Evolutionary conservation across 30 jellyfish, hydroid and myxozoan species (phyloP), one percentile per base, ranked within the genome.

Genomic region (Turritopsis dohrnii): DNA sequence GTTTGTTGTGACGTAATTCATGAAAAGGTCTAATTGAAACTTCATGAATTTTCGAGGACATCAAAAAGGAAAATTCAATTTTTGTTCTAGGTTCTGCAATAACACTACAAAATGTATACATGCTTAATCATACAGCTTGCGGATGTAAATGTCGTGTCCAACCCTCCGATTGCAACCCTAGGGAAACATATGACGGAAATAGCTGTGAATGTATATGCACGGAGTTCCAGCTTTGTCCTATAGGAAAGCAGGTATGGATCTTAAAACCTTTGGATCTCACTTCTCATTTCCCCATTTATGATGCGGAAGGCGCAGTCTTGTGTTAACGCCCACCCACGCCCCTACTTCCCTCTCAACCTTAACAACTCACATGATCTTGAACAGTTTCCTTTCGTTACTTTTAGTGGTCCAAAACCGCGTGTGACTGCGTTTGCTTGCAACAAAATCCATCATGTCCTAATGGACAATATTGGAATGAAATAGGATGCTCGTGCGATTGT

Each of bases 181-280:
- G 16, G 60, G 93, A 89, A 79, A 83, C 89, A 1, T 84, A 89
- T 79, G 88, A 89, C 7, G 60, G 52, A 13, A 83, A 93, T 23
- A 86, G 72, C 53, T 89, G 96, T 76, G 84, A 77, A 65, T 89
- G 96, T 84, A 52, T n/a, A n/a, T n/a, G n/a, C n/a, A n/a, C n/a
- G 23, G 76, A 54, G 41, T 73, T n/a, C 41, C 92, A 66, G 25
- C 52, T 83, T 1, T 89, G 96, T 73, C 87, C 96, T 20, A 30
- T 79, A 28, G 89, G 84, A 24, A 83, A 65, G 54, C 83, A 52
- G 75, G 96, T 79, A 27, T 65, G 92, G 75, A 16, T 19, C n/a
- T n/a, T n/a, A n/a, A n/a, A n/a, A n/a, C n/a, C n/a, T n/a, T n/a
- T n/a, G n/a, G n/a, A n/a, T n/a, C n/a, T n/a, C n/a, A n/a, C n/a